phyloP scores from a whole-genome alignment of 2,113 vertebrate genomes.

The Chinchilla lanigera region DNA sequence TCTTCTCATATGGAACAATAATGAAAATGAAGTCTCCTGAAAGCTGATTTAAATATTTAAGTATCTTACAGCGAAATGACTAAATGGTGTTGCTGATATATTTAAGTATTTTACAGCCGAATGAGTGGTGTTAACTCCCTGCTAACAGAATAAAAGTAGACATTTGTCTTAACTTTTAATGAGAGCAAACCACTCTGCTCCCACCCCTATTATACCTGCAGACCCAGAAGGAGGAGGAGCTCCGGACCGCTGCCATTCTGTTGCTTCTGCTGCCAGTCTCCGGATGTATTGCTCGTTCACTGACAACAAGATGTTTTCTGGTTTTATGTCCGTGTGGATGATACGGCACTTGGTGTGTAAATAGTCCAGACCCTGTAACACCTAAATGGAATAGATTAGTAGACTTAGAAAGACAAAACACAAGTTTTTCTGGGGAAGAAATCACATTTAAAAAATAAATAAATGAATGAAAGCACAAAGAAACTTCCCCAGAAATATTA shows the following conservation, averaged over 20 bases:
- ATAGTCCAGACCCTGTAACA: constrained; percentile 97
- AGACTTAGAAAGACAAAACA: constrained; percentile 23
- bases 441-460: background rate
- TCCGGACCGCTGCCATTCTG: constrained; percentile 97
- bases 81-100: background rate
- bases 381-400: constrained; percentile 84
- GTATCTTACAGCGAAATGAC: constrained; percentile 11
- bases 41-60: background rate
- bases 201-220: constrained; percentile 88
- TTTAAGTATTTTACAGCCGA: constrained; percentile 22
- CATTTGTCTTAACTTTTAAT: constrained; percentile 1
- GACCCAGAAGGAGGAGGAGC: constrained; percentile 96
- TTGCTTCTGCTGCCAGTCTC: constrained; percentile 96
- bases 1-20: background rate
- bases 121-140: background rate
- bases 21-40: constrained; percentile 1
- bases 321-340: constrained; percentile 99
- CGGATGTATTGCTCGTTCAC: constrained; percentile 96
- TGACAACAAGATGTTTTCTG: constrained; percentile 97
- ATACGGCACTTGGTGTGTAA: constrained; percentile 97
- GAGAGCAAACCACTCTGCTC: background rate
- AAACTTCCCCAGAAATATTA: background rate
- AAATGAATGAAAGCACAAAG: background rate
- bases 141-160: background rate
- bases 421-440: constrained; percentile 17